Evolutionary conservation across 2,797 vertebrate genomes (phyloP).

Genomic region (Champsocephalus esox): DNA sequence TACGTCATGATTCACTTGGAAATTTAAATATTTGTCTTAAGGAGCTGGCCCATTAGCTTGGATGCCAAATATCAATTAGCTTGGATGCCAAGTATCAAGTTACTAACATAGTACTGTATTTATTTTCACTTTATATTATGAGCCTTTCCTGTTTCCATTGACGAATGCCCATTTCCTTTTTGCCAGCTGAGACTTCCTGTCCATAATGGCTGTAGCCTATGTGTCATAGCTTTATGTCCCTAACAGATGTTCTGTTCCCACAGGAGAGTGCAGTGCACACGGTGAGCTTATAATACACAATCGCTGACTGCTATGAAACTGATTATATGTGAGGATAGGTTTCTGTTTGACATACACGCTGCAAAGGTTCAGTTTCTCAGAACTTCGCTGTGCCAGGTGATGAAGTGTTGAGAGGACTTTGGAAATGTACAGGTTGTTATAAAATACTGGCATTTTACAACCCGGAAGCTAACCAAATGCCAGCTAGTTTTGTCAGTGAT

Average conservation of each 20-base stretch:
- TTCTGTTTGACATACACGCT: not conserved
- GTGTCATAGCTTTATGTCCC: conserved; percentile 41
- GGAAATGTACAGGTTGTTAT: not conserved
- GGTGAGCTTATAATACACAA: conserved; percentile 1
- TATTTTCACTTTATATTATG: conserved; percentile 38
- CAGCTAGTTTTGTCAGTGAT: not conserved
- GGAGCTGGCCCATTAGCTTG: not conserved
- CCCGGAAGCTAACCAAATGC: not conserved
- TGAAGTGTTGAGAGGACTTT: not conserved
- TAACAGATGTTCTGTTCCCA: conserved; percentile 49
- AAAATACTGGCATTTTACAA: not conserved
- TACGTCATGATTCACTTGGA: not conserved
- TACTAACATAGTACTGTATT: conserved; percentile 5
- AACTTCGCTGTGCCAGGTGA: not conserved
- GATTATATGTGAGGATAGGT: not conserved
- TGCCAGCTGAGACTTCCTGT: conserved; percentile 69
- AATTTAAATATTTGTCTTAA: conserved; percentile 10
- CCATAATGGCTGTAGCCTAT: conserved; percentile 34
- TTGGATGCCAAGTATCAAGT: not conserved
- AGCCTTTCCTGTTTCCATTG: conserved; percentile 72
- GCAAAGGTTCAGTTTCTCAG: not conserved
- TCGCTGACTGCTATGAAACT: conserved; percentile 4
- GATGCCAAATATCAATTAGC: not conserved
- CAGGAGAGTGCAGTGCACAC: not conserved
- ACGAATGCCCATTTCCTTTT: conserved; percentile 73